Evolutionary conservation across 64 coral and sea anemone genomes (phyloP), one percentile per base, ranked within the genome.

Genomic region (Actinia tenebrosa): DNA sequence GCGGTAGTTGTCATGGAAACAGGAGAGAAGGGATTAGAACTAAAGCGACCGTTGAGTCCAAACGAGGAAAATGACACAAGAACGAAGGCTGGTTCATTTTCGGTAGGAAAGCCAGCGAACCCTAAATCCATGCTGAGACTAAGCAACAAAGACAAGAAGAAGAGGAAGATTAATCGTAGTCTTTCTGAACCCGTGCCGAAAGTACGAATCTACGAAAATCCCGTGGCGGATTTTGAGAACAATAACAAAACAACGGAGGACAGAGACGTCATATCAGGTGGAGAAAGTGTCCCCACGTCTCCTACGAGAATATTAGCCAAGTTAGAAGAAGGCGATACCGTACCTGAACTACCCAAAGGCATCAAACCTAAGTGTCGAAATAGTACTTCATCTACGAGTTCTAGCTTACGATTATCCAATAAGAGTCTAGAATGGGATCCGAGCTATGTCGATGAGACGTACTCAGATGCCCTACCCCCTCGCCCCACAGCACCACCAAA

Each of bases 381-480:
- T 46, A 96, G 94, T 56, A 64, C 85, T 26, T 89, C 94, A 16
- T 96, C 94, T 0, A 92, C 91, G 10, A 92, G 66, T 18, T 96
- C 94, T 27, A 92, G 91, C 44, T 69, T 82, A 44, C 86, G 91
- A 15, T 81, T 92, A 10, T 96, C 94, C 0, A 88, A 89, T 23
- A 86, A 91, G 14, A 96, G 94, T 42, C 69, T 96, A 77, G 94
- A 96, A 82, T 96, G 94, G 94, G 94, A 96, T 43, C 91, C 91
- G 22, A 89, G 84, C 45, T 93, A 62, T 71, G 83, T 60, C 45
- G 91, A 92, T 64, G 80, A 90, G 54, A 82, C 87, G 55, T 92
- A 96, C 56, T 56, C 89, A 10, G 94, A 96, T 17, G 88, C 87
- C 61, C 91, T 93, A 18, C 68, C 84, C 22, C 89, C 93, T 87